phyloP scores from a whole-genome alignment of 2,888 invertebrate species.

The Mylabris sibirica region DNA sequence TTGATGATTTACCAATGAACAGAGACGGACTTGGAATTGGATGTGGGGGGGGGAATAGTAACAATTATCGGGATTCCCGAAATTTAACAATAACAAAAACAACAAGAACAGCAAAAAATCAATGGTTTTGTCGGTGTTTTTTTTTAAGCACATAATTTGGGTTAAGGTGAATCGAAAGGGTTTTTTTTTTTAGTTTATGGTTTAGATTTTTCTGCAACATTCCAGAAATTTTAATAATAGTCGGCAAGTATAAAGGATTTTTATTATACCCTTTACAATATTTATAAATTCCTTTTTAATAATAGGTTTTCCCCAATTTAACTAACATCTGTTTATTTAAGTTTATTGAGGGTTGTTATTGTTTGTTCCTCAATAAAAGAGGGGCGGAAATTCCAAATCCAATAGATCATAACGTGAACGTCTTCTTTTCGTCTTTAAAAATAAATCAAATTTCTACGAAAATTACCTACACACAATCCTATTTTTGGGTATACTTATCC shows the following conservation, averaged over 20 bases:
- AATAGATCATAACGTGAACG: not conserved
- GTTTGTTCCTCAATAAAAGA: not conserved
- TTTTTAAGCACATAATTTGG: not conserved
- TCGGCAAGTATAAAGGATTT: not conserved
- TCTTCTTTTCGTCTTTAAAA: not conserved
- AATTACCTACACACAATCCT: not conserved
- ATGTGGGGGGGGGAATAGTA: not conserved
- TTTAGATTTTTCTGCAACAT: not conserved
- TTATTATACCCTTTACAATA: not conserved
- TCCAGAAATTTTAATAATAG: not conserved
- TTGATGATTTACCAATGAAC: not conserved
- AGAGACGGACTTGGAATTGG: not conserved
- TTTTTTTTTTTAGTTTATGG: not conserved
- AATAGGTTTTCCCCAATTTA: not conserved
- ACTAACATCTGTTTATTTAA: not conserved
- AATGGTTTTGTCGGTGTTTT: not conserved
- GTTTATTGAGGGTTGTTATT: not conserved
- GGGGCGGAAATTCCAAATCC: slow-evolving; percentile 6
- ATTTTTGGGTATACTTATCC: not conserved
- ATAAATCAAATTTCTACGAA: not conserved
- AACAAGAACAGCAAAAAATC: not conserved
- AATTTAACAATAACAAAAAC: not conserved
- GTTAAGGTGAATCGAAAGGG: not conserved
- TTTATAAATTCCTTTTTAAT: not conserved
- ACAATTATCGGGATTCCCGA: slow-evolving; percentile 2